Evolutionary conservation across 2,888 invertebrate genomes (phyloP).

Genomic region (Hipparchia sbordonii): DNA sequence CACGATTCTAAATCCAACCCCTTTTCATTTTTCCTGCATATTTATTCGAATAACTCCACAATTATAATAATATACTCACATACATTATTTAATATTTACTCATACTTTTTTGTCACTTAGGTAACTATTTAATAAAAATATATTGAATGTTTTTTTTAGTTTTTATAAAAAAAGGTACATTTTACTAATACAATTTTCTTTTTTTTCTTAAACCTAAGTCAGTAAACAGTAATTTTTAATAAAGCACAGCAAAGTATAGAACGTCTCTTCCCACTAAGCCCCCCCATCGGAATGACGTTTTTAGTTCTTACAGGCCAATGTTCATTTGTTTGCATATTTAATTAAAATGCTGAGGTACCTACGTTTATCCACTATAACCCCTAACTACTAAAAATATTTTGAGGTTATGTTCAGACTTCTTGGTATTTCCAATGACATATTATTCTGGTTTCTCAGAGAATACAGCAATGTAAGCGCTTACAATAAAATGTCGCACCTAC

Average conservation of each 20-base stretch:
- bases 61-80: no score
- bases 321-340: slow-evolving; percentile 16
- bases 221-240: slow-evolving; percentile 5
- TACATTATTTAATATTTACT: no score
- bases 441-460: not conserved
- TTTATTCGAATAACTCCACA: not conserved
- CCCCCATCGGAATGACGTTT: slow-evolving; percentile 19
- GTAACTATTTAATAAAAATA: not conserved
- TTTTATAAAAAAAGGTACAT: no score
- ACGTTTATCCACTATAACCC: not conserved
- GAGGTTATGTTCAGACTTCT: slow-evolving; percentile 13
- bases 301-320: slow-evolving; percentile 9
- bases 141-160: no score
- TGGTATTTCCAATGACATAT: slow-evolving; percentile 1
- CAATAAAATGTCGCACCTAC: no score
- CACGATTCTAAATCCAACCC: no score
- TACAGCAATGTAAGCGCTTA: slow-evolving; percentile 5
- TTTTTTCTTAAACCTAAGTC: not conserved
- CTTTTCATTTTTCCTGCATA: not conserved
- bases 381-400: not conserved
- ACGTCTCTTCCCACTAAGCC: slow-evolving; percentile 7
- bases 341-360: not conserved
- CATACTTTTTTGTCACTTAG: no score
- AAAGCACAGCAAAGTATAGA: slow-evolving; percentile 15
- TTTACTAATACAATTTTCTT: not conserved